Base-by-base conservation (phyloP, 2,113 vertebrate genomes). In the Panurus biarmicus region DNA sequence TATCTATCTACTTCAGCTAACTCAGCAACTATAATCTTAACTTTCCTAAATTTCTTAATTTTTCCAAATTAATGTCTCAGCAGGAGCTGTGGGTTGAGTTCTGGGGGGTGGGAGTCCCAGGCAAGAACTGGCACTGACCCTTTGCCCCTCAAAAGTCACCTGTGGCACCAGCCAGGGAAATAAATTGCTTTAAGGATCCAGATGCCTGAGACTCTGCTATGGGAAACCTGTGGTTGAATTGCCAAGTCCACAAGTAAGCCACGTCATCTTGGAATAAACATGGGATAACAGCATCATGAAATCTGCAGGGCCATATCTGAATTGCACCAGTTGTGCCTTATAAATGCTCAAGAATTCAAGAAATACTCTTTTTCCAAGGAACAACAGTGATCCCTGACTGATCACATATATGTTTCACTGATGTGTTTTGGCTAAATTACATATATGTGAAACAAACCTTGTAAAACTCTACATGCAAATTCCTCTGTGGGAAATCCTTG, bases 331-430 rank as follows among this genome's bases (percentile, higher is more conserved):
- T 9, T 75, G 25, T 38, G 20, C 31, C 45, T 51, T 58, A 67
- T 2, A 81, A 64, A 61, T 31, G 28, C 42, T 54, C n/a, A 28
- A n/a, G 20, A 42, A 53, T 20, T 33, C 13, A 40, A 78, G 40
- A 40, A 83, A 82, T 11, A 64, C 10, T 18, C 13, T 72, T 84
- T 79, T 62, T 29, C 31, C 36, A 40, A 42, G 38, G 47, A 71
- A 17, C 1, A 3, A 20, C 0, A 0, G 29, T 45, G 45, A 33
- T 75, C 21, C 8, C 38, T 81, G 58, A 14, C 21, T 47, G 29
- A 53, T 22, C 22, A 36, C 26, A 45, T 53, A 15, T 12, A 11
- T 6, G 14, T 23, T 87, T 66, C 58, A 61, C 35, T 66, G 36
- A 28, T n/a, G 24, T 45, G 60, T 78, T 56, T 33, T 61, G 57